Base-by-base conservation (phyloP, 2,113 vertebrate genomes). In the Ctenomys sociabilis region DNA sequence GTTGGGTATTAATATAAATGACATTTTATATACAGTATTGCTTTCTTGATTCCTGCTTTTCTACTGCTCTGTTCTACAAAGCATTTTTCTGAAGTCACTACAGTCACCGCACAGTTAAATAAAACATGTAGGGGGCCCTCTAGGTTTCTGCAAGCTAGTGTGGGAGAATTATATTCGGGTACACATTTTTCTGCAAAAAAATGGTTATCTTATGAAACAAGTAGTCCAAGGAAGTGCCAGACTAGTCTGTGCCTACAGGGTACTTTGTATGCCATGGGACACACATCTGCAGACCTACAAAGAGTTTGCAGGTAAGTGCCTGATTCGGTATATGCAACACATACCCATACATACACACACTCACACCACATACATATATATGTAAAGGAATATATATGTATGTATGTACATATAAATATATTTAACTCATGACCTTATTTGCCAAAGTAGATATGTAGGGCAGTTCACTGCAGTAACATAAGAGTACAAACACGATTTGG, bases 261-360 rank as follows among this genome's bases (percentile, higher is more conserved):
- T 98, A 98, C 98, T 98, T 82, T 97, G 97, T 97, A 98, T 98
- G 98, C 98, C 97, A 96, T 91, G 98, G 98, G 98, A 98, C 13
- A 14, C 88, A 92, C 98, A 98, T 95, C 98, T 98, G 98, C 98
- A 98, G 98, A 98, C 97, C 94, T 98, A 98, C 94, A 93, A 97
- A 98, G 97, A 98, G 98, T 98, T 98, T 99, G 99, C 98, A 98
- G 97, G 85, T 98, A 99, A 99, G 99, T 99, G 99, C 99, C 99
- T 99, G 97, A 97, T 98, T 98, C 89, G 93, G 98, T 98, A 97
- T 98, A 97, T 98, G 97, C 97, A 98, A 98, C 97, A 98, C 98
- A 98, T 97, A 97, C 98, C 94, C 98, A 98, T 98, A 98, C 96
- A 85, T 94, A 96, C 96, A 95, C 96, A 95, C 97, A 96, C 94